A percentile compares a stretch with the other conserved stretches of the same genome.
Evolutionary conservation across 2,888 invertebrate species (phyloP).

Genomic region (Syrphus vitripennis): DNA sequence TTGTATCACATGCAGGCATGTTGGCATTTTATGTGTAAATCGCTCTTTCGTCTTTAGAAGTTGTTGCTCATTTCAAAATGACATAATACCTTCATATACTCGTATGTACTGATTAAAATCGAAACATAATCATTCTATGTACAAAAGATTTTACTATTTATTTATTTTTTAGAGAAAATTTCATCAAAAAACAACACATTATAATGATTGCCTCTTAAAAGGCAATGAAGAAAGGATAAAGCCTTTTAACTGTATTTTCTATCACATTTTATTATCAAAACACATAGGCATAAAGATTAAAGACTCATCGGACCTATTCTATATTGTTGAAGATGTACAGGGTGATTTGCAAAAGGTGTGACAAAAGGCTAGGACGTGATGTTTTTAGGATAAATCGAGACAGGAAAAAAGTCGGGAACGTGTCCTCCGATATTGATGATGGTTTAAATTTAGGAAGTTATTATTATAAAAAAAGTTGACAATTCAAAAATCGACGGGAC

Average conservation of each 20-base stretch:
- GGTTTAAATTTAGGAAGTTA: too few relatives aligned
- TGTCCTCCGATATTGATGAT: too few relatives aligned
- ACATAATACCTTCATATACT: not conserved
- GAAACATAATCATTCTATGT: too few relatives aligned
- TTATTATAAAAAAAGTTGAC: too few relatives aligned
- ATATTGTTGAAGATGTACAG: too few relatives aligned
- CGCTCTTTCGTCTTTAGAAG: not conserved
- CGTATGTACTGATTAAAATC: constrained; percentile 13
- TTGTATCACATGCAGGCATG: not conserved
- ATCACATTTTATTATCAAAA: not conserved
- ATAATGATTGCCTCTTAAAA: not conserved
- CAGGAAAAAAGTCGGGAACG: too few relatives aligned
- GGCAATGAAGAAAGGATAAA: not conserved
- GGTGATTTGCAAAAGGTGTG: too few relatives aligned
- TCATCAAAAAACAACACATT: not conserved
- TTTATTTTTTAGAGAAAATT: not conserved
- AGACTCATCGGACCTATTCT: too few relatives aligned
- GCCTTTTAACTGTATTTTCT: not conserved
- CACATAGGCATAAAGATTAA: not conserved
- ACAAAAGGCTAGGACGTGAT: too few relatives aligned
- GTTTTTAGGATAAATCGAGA: too few relatives aligned
- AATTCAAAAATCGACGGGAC: too few relatives aligned
- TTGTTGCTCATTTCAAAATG: not conserved
- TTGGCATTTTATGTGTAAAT: not conserved
- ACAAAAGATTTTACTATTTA: not conserved